These are phyloP conservation scores for Ophion obscuratus DNA, from an alignment of 2,888 invertebrate genomes.

Conservation along the genomic window DNA sequence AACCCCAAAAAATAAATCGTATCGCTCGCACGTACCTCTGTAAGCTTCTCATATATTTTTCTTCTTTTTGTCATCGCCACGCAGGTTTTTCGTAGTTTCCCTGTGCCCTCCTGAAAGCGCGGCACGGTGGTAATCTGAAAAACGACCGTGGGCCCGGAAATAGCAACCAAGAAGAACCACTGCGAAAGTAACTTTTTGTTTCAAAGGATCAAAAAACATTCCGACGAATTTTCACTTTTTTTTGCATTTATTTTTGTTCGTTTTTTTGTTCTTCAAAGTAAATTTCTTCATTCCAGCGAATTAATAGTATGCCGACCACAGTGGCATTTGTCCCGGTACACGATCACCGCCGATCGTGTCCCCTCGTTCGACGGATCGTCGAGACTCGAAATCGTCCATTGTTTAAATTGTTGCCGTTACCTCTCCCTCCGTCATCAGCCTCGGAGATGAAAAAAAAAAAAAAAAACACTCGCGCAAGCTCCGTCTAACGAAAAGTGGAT, in stretches of 20 bases:
- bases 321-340: conserved; percentile 77
- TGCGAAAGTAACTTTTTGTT: neutral
- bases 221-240: neutral
- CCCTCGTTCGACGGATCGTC: conserved; percentile 32
- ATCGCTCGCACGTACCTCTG: conserved; percentile 57
- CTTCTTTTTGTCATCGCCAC: neutral
- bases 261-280: conserved; percentile 70
- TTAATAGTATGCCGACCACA: conserved; percentile 75
- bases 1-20: conserved; percentile 66
- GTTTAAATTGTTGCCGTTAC: conserved; percentile 5
- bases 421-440: neutral
- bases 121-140: too few relatives aligned
- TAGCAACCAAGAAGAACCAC: too few relatives aligned
- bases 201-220: neutral
- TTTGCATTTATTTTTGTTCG: conserved; percentile 23
- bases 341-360: conserved; percentile 69
- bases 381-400: conserved; percentile 51
- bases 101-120: too few relatives aligned
- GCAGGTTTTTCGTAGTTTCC: too few relatives aligned
- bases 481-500: neutral
- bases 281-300: conserved; percentile 78
- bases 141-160: too few relatives aligned
- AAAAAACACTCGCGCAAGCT: conserved; percentile 32
- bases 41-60: conserved; percentile 32
- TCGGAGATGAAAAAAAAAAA: neutral